phyloP scores from a whole-genome alignment of 2,888 invertebrate species.

The Germaria angustata region DNA sequence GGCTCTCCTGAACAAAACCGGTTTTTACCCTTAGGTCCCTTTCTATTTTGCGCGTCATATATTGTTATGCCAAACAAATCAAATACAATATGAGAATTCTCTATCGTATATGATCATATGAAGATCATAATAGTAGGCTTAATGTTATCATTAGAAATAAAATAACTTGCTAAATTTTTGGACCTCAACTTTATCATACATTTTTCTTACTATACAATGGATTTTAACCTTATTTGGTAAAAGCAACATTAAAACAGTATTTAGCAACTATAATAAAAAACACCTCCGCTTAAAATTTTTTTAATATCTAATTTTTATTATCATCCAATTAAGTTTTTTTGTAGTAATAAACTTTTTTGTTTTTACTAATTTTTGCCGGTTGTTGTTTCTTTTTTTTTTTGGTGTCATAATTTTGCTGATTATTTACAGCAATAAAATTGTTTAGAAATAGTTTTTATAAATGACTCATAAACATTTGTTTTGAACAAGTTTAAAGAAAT shows the following conservation, averaged over 20 bases:
- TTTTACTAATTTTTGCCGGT: conserved; percentile 24
- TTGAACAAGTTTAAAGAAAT: not conserved
- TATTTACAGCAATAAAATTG: conserved; percentile 20
- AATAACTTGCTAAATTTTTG: no score
- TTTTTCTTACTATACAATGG: no score
- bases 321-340: not conserved
- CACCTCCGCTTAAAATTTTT: not conserved
- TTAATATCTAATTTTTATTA: not conserved
- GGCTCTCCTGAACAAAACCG: no score
- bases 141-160: no score
- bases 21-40: no score
- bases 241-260: not conserved
- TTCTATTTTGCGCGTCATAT: no score
- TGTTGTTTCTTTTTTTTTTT: not conserved
- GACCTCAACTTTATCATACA: no score
- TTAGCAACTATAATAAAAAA: not conserved
- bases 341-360: not conserved
- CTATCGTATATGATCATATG: no score
- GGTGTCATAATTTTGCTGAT: conserved; percentile 7
- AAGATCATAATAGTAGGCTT: no score
- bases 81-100: no score
- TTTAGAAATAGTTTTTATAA: conserved; percentile 5
- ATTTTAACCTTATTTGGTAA: not conserved
- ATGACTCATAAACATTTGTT: conserved; percentile 26
- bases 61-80: no score